Evolutionary conservation across 2,113 vertebrate species (phyloP).

Genomic region (Xiphorhynchus elegans): DNA sequence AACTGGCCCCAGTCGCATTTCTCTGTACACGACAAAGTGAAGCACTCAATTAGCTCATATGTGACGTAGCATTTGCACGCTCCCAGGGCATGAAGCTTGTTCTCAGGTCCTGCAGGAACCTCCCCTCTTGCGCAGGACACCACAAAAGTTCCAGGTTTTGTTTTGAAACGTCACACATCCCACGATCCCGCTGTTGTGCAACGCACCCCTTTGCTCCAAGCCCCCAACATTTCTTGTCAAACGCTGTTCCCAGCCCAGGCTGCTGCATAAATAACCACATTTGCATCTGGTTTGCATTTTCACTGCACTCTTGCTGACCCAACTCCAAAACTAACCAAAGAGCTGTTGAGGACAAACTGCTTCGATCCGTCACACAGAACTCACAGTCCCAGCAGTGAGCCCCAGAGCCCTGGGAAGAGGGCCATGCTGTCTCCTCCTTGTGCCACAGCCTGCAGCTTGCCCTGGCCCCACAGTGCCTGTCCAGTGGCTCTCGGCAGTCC

Average conservation of each 20-base stretch:
- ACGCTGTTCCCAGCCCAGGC: neutral
- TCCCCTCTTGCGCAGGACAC: neutral
- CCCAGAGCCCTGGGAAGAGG: accelerated
- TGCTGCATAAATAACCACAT: neutral
- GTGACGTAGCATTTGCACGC: accelerated
- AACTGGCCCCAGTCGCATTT: neutral
- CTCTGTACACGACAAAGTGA: neutral
- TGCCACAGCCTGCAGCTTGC: neutral
- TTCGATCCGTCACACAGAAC: accelerated
- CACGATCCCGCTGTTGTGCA: accelerated
- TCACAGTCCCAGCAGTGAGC: accelerated
- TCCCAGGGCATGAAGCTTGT: neutral
- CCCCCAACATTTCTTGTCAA: neutral
- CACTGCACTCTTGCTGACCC: neutral
- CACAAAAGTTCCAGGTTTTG: neutral
- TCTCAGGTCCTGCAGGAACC: neutral
- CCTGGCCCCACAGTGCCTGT: neutral
- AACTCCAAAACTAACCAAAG: neutral
- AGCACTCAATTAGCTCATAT: neutral
- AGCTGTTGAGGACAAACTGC: neutral
- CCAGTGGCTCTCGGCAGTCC: accelerated
- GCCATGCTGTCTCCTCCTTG: neutral
- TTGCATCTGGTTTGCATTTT: slow-evolving; percentile 17
- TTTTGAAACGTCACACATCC: neutral
- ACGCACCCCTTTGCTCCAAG: neutral